Conservation (phyloP, 2,113 vertebrate species). For the Vicugna pacos region DNA sequence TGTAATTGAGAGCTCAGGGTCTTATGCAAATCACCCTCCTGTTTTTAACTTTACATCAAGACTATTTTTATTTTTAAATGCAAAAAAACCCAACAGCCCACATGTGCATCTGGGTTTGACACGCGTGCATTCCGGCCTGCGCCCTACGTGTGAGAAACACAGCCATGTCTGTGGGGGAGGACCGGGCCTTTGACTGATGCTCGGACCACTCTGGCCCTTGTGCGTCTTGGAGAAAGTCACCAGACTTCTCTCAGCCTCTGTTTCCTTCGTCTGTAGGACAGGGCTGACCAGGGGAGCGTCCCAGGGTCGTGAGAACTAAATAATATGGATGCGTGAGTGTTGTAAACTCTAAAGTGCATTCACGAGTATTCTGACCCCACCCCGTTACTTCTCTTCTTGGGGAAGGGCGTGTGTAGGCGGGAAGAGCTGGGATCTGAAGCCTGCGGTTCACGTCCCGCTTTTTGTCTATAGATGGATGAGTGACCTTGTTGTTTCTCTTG, state of each 20-base stretch:
- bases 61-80: conserved; percentile 76
- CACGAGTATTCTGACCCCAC: too few species aligned
- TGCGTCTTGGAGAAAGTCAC: background rate
- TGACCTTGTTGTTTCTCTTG: background rate
- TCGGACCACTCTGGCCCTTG: background rate
- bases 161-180: background rate
- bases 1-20: conserved; percentile 84
- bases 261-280: background rate
- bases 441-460: background rate
- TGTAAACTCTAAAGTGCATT: background rate
- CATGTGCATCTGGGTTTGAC: conserved; percentile 1
- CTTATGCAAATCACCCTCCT: conserved; percentile 80
- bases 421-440: background rate
- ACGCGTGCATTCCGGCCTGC: background rate
- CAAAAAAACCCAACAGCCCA: background rate
- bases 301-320: background rate
- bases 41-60: conserved; percentile 64
- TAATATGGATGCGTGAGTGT: rapidly evolving
- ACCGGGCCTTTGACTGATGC: background rate
- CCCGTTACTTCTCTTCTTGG: background rate
- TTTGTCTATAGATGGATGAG: background rate
- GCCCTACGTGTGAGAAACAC: background rate
- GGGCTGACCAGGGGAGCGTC: background rate
- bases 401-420: background rate
- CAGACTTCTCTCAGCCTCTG: background rate